Conservation (phyloP, 2,797 vertebrate genomes). For the Xenopus petersii region DNA sequence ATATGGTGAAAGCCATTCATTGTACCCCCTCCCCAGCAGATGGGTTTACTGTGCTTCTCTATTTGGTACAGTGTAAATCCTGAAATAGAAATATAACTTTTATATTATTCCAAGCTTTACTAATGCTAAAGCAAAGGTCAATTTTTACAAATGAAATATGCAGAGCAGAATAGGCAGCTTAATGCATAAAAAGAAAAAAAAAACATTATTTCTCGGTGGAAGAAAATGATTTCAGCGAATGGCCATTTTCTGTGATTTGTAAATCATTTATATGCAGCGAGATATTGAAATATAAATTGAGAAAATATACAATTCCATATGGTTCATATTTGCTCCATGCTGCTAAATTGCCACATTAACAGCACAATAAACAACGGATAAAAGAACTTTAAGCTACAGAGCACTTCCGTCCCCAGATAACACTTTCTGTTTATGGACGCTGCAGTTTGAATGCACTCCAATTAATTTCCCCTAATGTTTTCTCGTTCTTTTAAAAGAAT, state of each 20-base stretch:
- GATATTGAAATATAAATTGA: conserved; percentile 82
- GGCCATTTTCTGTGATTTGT: conserved; percentile 70
- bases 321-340: conserved; percentile 63
- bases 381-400: conserved; percentile 87
- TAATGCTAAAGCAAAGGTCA: conserved; percentile 60
- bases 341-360: conserved; percentile 65
- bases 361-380: conserved; percentile 92
- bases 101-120: background rate
- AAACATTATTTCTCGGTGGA: conserved; percentile 59
- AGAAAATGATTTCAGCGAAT: conserved; percentile 70
- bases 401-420: conserved; percentile 87
- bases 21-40: too few relatives aligned
- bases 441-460: conserved; percentile 85
- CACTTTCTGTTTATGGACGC: conserved; percentile 89
- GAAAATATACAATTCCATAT: conserved; percentile 67
- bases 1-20: too few relatives aligned
- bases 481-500: conserved; percentile 67
- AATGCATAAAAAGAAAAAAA: conserved; percentile 68
- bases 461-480: conserved; percentile 83
- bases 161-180: conserved; percentile 71
- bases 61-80: too few relatives aligned
- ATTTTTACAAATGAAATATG: conserved; percentile 59
- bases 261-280: conserved; percentile 69
- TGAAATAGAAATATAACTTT: too few relatives aligned
- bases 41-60: too few relatives aligned